phyloP scores from a whole-genome alignment of 2,888 invertebrate species.

The Parascotia fuliginaria region DNA sequence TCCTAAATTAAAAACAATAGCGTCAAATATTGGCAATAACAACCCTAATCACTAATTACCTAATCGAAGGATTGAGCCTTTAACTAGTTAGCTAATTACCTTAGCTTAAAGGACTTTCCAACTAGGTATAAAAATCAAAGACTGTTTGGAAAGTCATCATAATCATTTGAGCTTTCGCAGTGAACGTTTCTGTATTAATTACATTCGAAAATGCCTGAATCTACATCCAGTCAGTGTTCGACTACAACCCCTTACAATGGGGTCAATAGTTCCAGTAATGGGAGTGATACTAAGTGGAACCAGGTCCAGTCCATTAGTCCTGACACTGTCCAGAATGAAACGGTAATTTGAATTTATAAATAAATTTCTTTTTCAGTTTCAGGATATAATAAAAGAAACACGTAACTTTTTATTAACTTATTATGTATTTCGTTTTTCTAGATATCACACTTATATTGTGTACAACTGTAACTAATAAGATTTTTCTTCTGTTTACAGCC shows the following conservation, averaged over 20 bases:
- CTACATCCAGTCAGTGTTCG: conserved; percentile 26
- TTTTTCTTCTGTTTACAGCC: conserved; percentile 41
- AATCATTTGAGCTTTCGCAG: conserved; percentile 50
- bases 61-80: conserved; percentile 31
- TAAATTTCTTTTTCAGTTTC: conserved; percentile 1
- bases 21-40: conserved; percentile 23
- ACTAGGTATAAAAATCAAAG: conserved; percentile 58
- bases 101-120: conserved; percentile 36
- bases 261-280: conserved; percentile 12
- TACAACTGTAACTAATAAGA: background rate
- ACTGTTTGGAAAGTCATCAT: conserved; percentile 48
- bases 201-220: conserved; percentile 35
- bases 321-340: conserved; percentile 29
- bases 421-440: too few species aligned
- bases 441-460: too few species aligned
- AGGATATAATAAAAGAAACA: too few species aligned
- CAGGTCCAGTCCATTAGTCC: conserved; percentile 31
- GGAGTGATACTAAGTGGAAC: conserved; percentile 49
- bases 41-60: conserved; percentile 39
- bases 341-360: conserved; percentile 48
- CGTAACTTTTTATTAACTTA: too few species aligned
- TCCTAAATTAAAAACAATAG: background rate
- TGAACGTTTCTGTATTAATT: conserved; percentile 37
- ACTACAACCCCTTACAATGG: conserved; percentile 16
- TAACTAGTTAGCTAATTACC: conserved; percentile 53